Conservation (phyloP, 1,140 invertebrate species). For the Acromyrmex charruanus region DNA sequence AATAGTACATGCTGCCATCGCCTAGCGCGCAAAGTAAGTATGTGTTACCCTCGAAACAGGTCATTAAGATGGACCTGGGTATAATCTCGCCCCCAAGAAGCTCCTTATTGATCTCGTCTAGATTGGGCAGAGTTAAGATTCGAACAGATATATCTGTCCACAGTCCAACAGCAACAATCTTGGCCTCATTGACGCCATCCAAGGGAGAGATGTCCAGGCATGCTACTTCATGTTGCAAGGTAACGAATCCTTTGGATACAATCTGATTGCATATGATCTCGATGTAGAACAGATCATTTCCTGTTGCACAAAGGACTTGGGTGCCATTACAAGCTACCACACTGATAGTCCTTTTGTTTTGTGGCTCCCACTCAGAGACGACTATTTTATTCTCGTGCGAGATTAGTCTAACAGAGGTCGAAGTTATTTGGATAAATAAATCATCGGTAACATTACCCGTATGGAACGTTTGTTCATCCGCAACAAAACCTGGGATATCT, state of each 20-base stretch:
- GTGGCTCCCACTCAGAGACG: constrained; percentile 93
- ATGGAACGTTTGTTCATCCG: constrained; percentile 96
- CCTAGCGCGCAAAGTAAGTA: constrained; percentile 97
- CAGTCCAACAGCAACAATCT: constrained; percentile 96
- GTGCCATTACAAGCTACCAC: constrained; percentile 94
- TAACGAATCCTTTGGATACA: constrained; percentile 89
- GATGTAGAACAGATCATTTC: constrained; percentile 96
- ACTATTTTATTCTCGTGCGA: constrained; percentile 90
- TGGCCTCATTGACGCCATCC: constrained; percentile 88
- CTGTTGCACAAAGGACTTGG: constrained; percentile 96
- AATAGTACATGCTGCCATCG: constrained; percentile 99
- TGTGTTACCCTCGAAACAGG: constrained; percentile 96
- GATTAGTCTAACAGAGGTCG: constrained; percentile 90
- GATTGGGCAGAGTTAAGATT: constrained; percentile 92
- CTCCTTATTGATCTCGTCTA: constrained; percentile 94
- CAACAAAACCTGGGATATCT: constrained; percentile 95
- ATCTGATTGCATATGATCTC: constrained; percentile 91
- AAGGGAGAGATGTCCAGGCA: constrained; percentile 98
- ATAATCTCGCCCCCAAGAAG: constrained; percentile 97
- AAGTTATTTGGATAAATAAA: constrained; percentile 94
- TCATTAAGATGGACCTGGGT: constrained; percentile 97
- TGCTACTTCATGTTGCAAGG: constrained; percentile 97
- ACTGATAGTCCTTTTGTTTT: constrained; percentile 92
- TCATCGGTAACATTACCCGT: constrained; percentile 95
- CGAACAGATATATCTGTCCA: constrained; percentile 99